Percentiles rank a stretch among this genome's conserved stretches.
Evolutionary conservation across 1,140 invertebrate species (phyloP).

Genomic region (Chrysoperla carnea): DNA sequence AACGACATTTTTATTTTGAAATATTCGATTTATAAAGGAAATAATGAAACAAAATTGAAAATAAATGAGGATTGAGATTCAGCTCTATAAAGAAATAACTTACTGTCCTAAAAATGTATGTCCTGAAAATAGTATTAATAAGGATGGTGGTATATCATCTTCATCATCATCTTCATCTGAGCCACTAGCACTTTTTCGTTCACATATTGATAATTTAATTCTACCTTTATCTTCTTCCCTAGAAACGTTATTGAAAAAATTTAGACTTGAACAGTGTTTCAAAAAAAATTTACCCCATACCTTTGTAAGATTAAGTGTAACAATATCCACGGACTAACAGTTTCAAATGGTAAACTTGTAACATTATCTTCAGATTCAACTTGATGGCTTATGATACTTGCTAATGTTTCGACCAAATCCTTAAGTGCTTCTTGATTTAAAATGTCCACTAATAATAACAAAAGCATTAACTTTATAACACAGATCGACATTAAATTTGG

Average conservation of each 20-base stretch:
- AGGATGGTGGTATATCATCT: slow-evolving; percentile 49
- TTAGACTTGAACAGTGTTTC: slow-evolving; percentile 1
- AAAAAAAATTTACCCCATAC: slow-evolving; percentile 21
- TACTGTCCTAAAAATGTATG: slow-evolving; percentile 69
- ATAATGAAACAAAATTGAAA: too few relatives aligned
- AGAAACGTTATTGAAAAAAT: slow-evolving; percentile 5
- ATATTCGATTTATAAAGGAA: too few relatives aligned
- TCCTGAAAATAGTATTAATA: slow-evolving; percentile 61
- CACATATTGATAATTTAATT: slow-evolving; percentile 13
- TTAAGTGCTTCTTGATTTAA: slow-evolving; percentile 31
- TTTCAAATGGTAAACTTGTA: slow-evolving; percentile 48
- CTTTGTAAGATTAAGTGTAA: slow-evolving; percentile 58
- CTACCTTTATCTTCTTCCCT: slow-evolving; percentile 29
- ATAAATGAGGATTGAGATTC: too few relatives aligned
- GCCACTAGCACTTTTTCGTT: slow-evolving; percentile 15
- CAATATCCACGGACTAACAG: slow-evolving; percentile 64
- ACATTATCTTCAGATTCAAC: slow-evolving; percentile 32
- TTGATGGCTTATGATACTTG: slow-evolving; percentile 54
- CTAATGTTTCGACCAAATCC: slow-evolving; percentile 55
- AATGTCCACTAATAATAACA: slow-evolving; percentile 27
- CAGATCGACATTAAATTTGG: too few relatives aligned
- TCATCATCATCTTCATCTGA: slow-evolving; percentile 28
- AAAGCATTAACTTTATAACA: slow-evolving; percentile 1
- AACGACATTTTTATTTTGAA: too few relatives aligned
- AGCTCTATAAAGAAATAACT: slow-evolving; percentile 5